A percentile compares a stretch with the other conserved stretches of the same genome.
These are phyloP conservation scores for Drosophila bipectinata DNA, from an alignment of 1,140 invertebrate species.

Conservation along the genomic window DNA sequence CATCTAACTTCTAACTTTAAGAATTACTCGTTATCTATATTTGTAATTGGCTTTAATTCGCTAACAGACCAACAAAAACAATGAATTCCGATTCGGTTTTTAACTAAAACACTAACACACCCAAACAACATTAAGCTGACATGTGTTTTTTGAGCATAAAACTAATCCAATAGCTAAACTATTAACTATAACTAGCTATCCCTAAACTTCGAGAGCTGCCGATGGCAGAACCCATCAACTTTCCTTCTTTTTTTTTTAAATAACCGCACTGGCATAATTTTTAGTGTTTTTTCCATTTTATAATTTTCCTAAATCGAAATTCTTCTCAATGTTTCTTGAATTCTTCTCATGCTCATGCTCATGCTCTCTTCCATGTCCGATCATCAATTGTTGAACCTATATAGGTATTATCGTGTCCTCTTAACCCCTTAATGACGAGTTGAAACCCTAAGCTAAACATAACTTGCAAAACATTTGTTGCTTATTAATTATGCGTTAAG, in stretches of 20 bases:
- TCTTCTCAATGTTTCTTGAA: slow-evolving; percentile 55
- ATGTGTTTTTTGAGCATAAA: slow-evolving; percentile 58
- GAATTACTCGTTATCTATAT: slow-evolving; percentile 56
- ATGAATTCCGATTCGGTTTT: slow-evolving; percentile 1
- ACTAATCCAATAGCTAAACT: slow-evolving; percentile 48
- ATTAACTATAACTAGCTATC: slow-evolving; percentile 33
- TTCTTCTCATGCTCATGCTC: slow-evolving; percentile 54
- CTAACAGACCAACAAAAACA: slow-evolving; percentile 33
- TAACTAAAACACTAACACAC: slow-evolving; percentile 57
- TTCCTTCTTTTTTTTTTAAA: slow-evolving; percentile 1
- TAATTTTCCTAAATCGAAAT: slow-evolving; percentile 43
- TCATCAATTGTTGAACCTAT: slow-evolving; percentile 4
- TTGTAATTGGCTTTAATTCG: slow-evolving; percentile 67
- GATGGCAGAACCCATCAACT: slow-evolving; percentile 22
- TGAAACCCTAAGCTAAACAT: slow-evolving; percentile 59
- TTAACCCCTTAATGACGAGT: slow-evolving; percentile 27
- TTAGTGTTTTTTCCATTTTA: slow-evolving; percentile 27
- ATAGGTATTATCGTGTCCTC: slow-evolving; percentile 25
- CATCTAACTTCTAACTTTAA: slow-evolving; percentile 72
- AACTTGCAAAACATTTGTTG: slow-evolving; percentile 49
- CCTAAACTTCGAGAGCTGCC: slow-evolving; percentile 33
- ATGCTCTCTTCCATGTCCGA: slow-evolving; percentile 30
- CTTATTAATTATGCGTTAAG: slow-evolving; percentile 68
- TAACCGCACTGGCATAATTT: slow-evolving; percentile 37
- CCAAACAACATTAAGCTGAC: slow-evolving; percentile 22